phyloP scores from a whole-genome alignment of 2,113 vertebrate genomes.

The Morone chrysops region DNA sequence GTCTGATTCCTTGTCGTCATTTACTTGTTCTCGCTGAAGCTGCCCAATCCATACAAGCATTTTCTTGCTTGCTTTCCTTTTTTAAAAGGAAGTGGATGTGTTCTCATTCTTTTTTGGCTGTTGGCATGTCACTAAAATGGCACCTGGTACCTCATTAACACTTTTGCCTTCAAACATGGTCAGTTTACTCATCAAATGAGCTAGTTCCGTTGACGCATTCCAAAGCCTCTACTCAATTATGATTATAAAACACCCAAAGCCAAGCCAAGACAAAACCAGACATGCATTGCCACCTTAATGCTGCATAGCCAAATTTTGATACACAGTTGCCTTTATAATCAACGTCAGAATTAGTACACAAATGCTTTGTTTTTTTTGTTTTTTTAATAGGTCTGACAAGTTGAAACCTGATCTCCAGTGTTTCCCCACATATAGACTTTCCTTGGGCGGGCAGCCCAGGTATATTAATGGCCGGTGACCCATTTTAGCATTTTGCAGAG shows the following conservation, averaged over 20 bases:
- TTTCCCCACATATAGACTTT: no score
- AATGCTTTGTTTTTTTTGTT: no score
- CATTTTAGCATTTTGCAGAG: no score
- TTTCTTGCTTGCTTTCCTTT: background rate
- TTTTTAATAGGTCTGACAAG: no score
- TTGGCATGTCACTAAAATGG: background rate
- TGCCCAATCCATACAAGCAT: background rate
- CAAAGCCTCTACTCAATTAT: background rate
- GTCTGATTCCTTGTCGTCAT: background rate
- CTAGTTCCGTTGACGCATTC: background rate
- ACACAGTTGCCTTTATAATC: no score
- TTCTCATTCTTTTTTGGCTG: background rate
- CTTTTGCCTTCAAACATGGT: background rate
- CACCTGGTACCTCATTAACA: background rate
- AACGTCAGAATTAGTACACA: no score
- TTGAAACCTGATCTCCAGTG: no score
- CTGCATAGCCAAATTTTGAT: background rate
- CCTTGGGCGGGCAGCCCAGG: no score
- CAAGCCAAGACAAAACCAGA: background rate
- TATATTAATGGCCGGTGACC: no score
- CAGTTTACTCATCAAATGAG: background rate
- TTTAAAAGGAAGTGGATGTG: background rate
- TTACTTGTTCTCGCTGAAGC: background rate
- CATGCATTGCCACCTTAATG: background rate
- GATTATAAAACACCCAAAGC: background rate